Evolutionary conservation across 2,113 vertebrate genomes (phyloP), one percentile per base, ranked within the genome.

Genomic region (Microcebus ravelobensis): DNA sequence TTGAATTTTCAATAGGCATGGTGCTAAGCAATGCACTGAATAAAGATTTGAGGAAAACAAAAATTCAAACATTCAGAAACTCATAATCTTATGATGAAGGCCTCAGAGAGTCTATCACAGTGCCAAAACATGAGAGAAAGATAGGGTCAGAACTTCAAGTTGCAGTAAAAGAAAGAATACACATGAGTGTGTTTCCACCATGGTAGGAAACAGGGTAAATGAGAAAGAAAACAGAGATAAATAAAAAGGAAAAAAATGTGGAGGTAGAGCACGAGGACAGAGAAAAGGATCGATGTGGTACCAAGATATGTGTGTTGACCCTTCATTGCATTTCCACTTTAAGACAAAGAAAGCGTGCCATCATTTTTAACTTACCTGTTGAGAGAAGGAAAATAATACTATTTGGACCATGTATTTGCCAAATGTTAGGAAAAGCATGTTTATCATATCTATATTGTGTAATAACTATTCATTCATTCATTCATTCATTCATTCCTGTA

Each of bases 341-440:
- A 71, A 87, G 71, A 87, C 34, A 55, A n/a, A 82, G 27, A 36
- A 52, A 82, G 12, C 11, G 1, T 13, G n/a, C 1, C 11, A 25
- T 13, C 13, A 20, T 50, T 79, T 94, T 82, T 59, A 90, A 59
- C 0, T 74, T 13, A 90, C 80, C 4, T 52, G 0, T 9, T 0
- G 27, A 93, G 27, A n/a, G 34, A 93, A 95, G 6, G 21, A 76
- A n/a, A 89, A 65, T 4, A 14, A 70, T 5, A 50, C 9, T n/a
- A 8, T 55, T 89, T 80, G 55, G 71, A 67, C 14, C 61, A 48
- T 65, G 39, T 90, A 14, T 79, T 84, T 93, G 48, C 17, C 9
- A 94, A 96, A 71, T 21, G 15, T 20, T 80, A 96, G 23, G 21
- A 77, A 82, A 95, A 55, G 0, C 17, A 17, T 94, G 12, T 31